phyloP scores from a whole-genome alignment of 2,797 vertebrate species.

The Botia kubotai region DNA sequence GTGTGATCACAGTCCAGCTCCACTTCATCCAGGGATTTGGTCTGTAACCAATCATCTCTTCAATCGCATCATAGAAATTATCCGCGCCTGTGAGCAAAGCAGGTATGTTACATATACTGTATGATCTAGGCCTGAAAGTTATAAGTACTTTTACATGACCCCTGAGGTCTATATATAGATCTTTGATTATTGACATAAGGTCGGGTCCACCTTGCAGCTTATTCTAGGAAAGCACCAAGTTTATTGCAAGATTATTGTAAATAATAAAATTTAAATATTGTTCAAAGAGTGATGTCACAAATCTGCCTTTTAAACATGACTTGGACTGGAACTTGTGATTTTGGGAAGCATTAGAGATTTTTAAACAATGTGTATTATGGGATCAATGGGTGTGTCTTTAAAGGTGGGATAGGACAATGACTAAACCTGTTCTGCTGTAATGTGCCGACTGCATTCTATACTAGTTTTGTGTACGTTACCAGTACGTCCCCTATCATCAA shows the following conservation, averaged over 20 bases:
- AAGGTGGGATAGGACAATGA: background rate
- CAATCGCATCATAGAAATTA: conserved; percentile 96
- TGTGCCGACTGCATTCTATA: background rate
- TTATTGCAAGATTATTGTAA: no score
- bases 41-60: conserved; percentile 99
- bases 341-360: background rate
- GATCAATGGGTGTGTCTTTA: background rate
- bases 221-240: no score
- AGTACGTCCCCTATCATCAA: background rate
- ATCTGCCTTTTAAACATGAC: no score
- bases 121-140: background rate
- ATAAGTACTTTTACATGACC: background rate
- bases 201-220: no score
- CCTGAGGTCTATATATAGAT: no score
- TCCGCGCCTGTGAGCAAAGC: conserved; percentile 73
- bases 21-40: conserved; percentile 99
- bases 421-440: background rate
- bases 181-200: no score
- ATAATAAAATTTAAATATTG: no score
- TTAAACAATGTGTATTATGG: background rate
- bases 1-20: conserved; percentile 95
- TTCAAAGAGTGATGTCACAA: no score
- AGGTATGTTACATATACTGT: background rate
- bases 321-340: background rate
- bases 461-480: background rate